Percentiles rank a stretch among this genome's conserved stretches.
These are phyloP conservation scores for Acestrorhynchus altus DNA, from an alignment of 2,797 vertebrate genomes.

Conservation along the genomic window DNA sequence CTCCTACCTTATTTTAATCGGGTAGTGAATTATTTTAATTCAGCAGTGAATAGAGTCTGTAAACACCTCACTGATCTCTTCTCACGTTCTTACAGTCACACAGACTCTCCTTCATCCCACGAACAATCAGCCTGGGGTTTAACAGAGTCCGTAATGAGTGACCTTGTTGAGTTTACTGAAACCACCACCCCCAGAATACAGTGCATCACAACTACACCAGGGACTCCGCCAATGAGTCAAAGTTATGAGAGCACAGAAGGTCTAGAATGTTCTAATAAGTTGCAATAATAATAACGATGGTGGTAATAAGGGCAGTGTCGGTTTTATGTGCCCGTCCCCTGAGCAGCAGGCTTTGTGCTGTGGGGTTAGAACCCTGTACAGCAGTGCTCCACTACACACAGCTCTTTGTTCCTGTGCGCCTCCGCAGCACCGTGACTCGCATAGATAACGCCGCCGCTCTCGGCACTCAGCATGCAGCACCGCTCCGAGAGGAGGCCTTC, in stretches of 20 bases:
- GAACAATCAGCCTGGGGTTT: neutral
- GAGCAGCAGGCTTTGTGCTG: neutral
- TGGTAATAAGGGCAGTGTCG: neutral
- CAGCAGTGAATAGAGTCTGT: no score
- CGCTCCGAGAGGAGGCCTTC: neutral
- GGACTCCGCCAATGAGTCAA: neutral
- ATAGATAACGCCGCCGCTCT: constrained; percentile 72
- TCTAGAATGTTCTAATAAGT: neutral
- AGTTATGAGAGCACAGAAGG: neutral
- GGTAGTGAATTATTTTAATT: no score
- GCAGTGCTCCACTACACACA: constrained; percentile 63
- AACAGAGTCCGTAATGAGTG: neutral
- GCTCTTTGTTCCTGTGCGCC: constrained; percentile 71
- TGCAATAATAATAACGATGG: neutral
- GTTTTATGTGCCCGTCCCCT: neutral
- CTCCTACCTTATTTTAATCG: no score
- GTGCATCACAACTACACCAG: neutral
- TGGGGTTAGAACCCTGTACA: constrained; percentile 44
- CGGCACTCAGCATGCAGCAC: neutral
- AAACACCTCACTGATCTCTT: no score
- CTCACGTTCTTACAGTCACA: no score
- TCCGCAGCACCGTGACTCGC: constrained; percentile 74
- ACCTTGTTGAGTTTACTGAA: neutral
- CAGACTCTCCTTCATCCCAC: no score
- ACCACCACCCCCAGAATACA: neutral